phyloP scores from a whole-genome alignment of 2,888 invertebrate genomes.

The Scrobipalpa costella region DNA sequence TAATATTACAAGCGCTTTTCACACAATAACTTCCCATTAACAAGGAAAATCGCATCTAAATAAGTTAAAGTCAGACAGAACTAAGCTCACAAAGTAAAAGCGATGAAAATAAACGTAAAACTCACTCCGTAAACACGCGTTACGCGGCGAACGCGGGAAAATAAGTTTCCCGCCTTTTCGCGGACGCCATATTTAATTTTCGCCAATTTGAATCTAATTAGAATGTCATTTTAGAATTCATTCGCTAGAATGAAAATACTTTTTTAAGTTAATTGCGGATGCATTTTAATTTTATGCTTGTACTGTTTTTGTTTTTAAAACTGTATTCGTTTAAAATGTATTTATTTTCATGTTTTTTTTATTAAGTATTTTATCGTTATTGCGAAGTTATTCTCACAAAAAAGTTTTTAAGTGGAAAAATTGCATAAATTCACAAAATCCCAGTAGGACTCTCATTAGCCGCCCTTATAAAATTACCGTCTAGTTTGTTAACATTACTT shows the following conservation, averaged over 20 bases:
- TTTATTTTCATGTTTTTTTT: not conserved
- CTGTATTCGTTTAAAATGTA: not conserved
- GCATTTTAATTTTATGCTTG: not conserved
- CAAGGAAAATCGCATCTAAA: conserved; percentile 11
- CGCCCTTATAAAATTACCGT: not conserved
- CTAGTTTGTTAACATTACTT: conserved; percentile 4
- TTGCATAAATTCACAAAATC: not conserved
- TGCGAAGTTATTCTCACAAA: not conserved
- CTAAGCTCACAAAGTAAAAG: conserved; percentile 25
- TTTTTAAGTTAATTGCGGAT: not conserved
- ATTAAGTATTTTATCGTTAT: not conserved
- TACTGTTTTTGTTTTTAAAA: not conserved
- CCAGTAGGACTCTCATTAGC: conserved; percentile 11
- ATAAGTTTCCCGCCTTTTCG: conserved; percentile 76
- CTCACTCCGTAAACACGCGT: conserved; percentile 61
- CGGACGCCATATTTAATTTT: conserved; percentile 57
- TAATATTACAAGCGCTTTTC: not conserved
- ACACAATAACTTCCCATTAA: not conserved
- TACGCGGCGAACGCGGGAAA: conserved; percentile 74
- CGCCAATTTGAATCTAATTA: conserved; percentile 64
- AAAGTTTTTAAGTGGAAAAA: not conserved
- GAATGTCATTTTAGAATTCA: conserved; percentile 38
- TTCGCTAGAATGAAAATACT: not conserved
- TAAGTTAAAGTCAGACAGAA: conserved; percentile 18
- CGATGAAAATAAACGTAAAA: conserved; percentile 43